A percentile compares a stretch with the other conserved stretches of the same genome.
Conservation (phyloP, 2,113 vertebrate genomes). For the Oxyruncus cristatus region DNA sequence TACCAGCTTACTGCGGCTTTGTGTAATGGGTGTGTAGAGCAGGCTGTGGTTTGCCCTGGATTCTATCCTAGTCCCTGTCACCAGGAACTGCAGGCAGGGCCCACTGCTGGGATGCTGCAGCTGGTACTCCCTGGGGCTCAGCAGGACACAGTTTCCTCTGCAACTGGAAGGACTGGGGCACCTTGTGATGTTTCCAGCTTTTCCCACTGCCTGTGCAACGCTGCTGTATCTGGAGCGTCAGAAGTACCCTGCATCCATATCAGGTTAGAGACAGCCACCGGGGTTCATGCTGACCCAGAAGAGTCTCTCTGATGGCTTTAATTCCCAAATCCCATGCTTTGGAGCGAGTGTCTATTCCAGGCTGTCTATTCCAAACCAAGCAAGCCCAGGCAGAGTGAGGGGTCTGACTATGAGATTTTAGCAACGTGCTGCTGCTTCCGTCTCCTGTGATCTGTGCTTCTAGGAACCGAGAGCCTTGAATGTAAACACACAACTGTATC, state of each 20-base stretch:
- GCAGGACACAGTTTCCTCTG: background rate
- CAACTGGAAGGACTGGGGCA: rapidly evolving
- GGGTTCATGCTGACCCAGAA: background rate
- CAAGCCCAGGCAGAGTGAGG: background rate
- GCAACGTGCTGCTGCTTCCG: background rate
- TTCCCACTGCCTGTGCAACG: background rate
- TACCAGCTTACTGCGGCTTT: background rate
- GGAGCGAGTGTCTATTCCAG: background rate
- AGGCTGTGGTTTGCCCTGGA: background rate
- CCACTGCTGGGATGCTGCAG: background rate
- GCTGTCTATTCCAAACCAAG: background rate
- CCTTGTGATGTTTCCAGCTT: background rate
- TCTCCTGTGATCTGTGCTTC: background rate
- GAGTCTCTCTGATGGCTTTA: background rate
- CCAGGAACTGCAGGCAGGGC: background rate
- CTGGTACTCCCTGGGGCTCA: background rate
- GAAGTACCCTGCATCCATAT: background rate
- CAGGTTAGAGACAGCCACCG: background rate
- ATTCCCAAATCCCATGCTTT: background rate
- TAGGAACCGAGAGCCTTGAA: background rate
- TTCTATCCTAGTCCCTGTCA: background rate
- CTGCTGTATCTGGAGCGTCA: background rate
- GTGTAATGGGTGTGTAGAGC: background rate
- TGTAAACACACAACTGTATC: conserved; percentile 28
- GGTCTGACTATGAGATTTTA: background rate